Evolutionary conservation across 2,888 invertebrate species (phyloP).

Genomic region (Eilema sororculum): DNA sequence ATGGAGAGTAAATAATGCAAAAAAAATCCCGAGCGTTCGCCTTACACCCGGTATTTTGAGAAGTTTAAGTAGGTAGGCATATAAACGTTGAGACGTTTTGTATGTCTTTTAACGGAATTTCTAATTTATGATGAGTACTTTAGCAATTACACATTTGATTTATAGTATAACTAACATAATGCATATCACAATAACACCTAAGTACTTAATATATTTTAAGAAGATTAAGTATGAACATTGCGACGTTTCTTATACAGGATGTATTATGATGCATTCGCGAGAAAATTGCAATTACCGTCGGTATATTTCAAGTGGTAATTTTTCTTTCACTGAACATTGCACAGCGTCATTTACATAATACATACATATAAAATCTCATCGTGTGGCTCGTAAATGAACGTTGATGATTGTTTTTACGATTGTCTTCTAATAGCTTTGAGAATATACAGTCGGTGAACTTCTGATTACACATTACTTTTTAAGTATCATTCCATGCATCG

Average conservation of each 20-base stretch:
- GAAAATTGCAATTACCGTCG: constrained; percentile 18
- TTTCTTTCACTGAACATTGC: constrained; percentile 30
- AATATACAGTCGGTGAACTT: constrained; percentile 41
- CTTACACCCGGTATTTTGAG: not conserved
- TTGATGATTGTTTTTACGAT: constrained; percentile 54
- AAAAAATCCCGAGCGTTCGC: no score
- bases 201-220: not conserved
- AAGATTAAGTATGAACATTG: not conserved
- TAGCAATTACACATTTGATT: no score
- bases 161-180: no score
- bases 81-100: no score
- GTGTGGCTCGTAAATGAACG: constrained; percentile 30
- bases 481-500: constrained; percentile 19
- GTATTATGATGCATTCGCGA: constrained; percentile 16
- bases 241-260: not conserved
- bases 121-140: no score
- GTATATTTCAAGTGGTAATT: constrained; percentile 25
- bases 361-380: constrained; percentile 30
- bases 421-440: constrained; percentile 39
- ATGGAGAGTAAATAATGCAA: no score
- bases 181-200: not conserved
- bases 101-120: no score
- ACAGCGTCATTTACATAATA: constrained; percentile 37
- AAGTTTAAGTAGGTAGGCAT: no score
- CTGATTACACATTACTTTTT: constrained; percentile 30